Base-by-base conservation (phyloP, 2,888 invertebrate species). In the Troides aeacus region DNA sequence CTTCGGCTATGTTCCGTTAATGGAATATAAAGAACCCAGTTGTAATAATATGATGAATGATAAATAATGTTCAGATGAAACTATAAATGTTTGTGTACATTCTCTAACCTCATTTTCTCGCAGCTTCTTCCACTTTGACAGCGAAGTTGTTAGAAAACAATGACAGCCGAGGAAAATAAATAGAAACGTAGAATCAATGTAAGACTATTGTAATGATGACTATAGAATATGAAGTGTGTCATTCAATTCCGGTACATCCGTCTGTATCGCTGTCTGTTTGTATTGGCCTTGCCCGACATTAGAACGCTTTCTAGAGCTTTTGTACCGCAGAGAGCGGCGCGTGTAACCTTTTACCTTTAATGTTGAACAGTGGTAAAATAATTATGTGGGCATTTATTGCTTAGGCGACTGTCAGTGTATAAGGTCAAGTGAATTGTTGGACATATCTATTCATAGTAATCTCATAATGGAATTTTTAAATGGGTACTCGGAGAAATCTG, bases 271-370 rank as follows among this genome's bases (percentile, higher is more conserved):
- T 75, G 76, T 75, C 75, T 73, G 73, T 66, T 75, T 62, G 66
- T 72, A 65, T 67, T 74, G 78, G 77, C 88, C 88, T 88, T 86
- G 89, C 80, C 80, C 87, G 79, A 86, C 79, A 84, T 87, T 78
- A 74, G 71, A 75, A 75, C 74, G 71, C 69, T 66, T 42, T 65
- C 64, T 39, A 62, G 46, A 60, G 70, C 68, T 60, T 75, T 74
- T 76, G 76, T 76, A 76, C 70, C 62, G 66, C 53, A 64, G 74
- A 73, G 73, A 71, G 66, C 72, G 75, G 74, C 81, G 74, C 81
- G 81, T 83, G 82, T 84, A 78, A 84, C 85, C 82, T 87, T 83
- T 84, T 72, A 78, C 81, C 81, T 84, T 82, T 83, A 74, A 69
- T 61, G 72, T 61, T 59, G 50, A 66, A 66, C 23, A 58, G 56